phyloP scores from a whole-genome alignment of 1,140 invertebrate genomes.

The Zelostemma sp. region DNA sequence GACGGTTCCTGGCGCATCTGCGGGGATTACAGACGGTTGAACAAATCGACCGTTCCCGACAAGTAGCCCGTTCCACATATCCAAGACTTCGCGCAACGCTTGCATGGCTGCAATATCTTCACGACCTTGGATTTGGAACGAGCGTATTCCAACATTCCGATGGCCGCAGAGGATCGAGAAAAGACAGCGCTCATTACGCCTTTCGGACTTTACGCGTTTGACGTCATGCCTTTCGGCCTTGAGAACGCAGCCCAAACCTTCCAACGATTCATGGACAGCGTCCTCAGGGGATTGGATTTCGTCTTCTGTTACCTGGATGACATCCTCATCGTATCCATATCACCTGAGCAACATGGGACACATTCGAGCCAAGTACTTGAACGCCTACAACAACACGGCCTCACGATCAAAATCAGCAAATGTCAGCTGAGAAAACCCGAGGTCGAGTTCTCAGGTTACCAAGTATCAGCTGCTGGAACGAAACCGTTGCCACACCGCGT shows the following conservation, averaged over 20 bases:
- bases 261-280: conserved; percentile 17
- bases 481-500: not conserved
- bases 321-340: conserved; percentile 37
- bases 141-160: conserved; percentile 68
- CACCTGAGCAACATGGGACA: conserved; percentile 23
- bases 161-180: conserved; percentile 48
- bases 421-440: not conserved
- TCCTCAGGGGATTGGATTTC: conserved; percentile 10
- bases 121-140: conserved; percentile 65
- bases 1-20: not conserved
- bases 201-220: conserved; percentile 27
- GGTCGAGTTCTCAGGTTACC: not conserved
- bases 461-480: not conserved
- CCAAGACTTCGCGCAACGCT: conserved; percentile 49
- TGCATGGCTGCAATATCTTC: conserved; percentile 63
- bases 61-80: conserved; percentile 53
- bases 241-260: conserved; percentile 55
- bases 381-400: not conserved
- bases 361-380: conserved; percentile 7
- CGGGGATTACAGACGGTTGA: conserved; percentile 61
- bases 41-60: conserved; percentile 57
- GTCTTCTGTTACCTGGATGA: conserved; percentile 40
- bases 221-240: conserved; percentile 4
- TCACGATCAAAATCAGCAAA: not conserved
- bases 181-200: conserved; percentile 62